phyloP scores from a whole-genome alignment of 2,888 invertebrate species.

The Epicampocera succincta region DNA sequence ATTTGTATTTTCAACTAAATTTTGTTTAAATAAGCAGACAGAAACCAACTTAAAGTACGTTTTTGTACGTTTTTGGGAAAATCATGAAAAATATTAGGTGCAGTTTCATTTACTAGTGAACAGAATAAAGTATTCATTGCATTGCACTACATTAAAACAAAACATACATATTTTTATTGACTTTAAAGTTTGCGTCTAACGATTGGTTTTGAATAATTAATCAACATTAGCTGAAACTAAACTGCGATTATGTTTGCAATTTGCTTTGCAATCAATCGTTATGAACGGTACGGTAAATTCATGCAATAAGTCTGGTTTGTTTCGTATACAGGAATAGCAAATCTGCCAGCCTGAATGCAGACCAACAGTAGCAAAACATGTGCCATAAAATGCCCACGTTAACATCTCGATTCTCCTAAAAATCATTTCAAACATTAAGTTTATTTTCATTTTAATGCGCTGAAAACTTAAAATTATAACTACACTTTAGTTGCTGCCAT shows the following conservation, averaged over 20 bases:
- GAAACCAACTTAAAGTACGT: too few species aligned
- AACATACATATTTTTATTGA: constrained; percentile 3
- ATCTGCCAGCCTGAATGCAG: not conserved
- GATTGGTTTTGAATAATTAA: constrained; percentile 2
- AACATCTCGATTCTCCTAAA: constrained; percentile 27
- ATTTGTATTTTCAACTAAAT: too few species aligned
- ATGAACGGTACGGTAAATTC: constrained; percentile 17
- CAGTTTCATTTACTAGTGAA: too few species aligned
- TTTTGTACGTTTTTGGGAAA: too few species aligned
- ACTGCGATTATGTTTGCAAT: constrained; percentile 11
- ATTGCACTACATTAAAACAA: too few species aligned
- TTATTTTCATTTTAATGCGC: not conserved
- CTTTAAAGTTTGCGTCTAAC: not conserved
- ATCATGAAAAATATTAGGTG: too few species aligned
- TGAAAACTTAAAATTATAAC: not conserved
- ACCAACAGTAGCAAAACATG: constrained; percentile 7
- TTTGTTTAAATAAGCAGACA: too few species aligned
- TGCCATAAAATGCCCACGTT: not conserved
- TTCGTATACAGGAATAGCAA: not conserved
- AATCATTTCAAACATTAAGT: not conserved
- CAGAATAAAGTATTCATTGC: too few species aligned
- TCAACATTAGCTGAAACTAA: not conserved
- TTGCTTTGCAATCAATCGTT: constrained; percentile 2
- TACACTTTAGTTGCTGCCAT: not conserved
- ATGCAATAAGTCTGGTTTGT: constrained; percentile 17